Percentiles rank a stretch among this genome's conserved stretches.
These are phyloP conservation scores for Buceros bicornis DNA, from an alignment of 2,797 vertebrate genomes.

Conservation along the genomic window DNA sequence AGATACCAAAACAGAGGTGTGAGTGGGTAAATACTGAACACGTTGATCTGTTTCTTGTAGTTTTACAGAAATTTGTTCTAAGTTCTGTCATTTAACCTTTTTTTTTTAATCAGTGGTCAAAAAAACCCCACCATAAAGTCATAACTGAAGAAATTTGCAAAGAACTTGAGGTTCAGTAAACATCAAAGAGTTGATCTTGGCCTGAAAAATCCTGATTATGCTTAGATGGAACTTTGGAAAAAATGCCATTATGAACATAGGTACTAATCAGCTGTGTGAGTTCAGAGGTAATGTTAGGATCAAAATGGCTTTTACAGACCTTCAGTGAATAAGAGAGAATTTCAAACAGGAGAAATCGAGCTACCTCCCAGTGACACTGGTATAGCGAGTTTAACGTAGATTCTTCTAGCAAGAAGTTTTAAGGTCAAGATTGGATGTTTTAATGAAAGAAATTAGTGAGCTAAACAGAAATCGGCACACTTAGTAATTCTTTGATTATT, in stretches of 20 bases:
- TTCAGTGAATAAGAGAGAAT: not conserved
- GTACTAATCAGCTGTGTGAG: not conserved
- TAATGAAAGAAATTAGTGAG: not conserved
- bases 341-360: not conserved
- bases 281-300: not conserved
- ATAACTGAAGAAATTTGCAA: not conserved
- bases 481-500: not conserved
- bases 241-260: not conserved
- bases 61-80: not conserved
- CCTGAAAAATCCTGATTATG: not conserved
- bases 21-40: not conserved
- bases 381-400: not conserved
- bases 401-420: not conserved
- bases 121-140: not conserved
- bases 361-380: not conserved
- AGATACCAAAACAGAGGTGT: not conserved
- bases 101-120: not conserved
- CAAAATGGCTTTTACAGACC: not conserved
- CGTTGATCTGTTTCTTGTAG: not conserved
- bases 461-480: not conserved
- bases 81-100: not conserved
- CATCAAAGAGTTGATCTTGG: not conserved
- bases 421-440: not conserved
- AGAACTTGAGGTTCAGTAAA: not conserved
- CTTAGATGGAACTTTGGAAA: not conserved